A percentile compares a stretch with the other conserved stretches of the same genome.
These are phyloP conservation scores for Festucalex cinctus DNA, from an alignment of 2,113 vertebrate species.

Conservation along the genomic window DNA sequence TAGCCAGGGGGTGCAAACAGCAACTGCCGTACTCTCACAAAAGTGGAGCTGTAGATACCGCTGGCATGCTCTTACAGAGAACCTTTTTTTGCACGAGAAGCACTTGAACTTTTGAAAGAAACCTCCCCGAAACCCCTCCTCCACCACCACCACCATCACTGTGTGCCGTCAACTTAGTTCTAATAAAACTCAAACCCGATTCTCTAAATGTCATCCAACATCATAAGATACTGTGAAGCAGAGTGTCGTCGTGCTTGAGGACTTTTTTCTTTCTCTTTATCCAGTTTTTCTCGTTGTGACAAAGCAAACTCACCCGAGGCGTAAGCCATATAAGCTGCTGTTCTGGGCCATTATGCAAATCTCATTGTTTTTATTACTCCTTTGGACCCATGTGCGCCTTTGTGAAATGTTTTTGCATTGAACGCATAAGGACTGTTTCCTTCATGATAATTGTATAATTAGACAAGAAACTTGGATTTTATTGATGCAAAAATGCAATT, in stretches of 20 bases:
- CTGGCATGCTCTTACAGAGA: not conserved
- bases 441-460: not conserved
- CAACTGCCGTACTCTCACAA: not conserved
- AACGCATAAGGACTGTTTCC: not conserved
- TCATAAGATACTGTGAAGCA: conserved; percentile 38
- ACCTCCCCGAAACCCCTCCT: conserved; percentile 35
- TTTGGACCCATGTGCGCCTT: conserved; percentile 6
- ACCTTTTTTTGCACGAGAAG: conserved; percentile 29
- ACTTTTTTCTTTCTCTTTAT: conserved; percentile 37
- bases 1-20: not conserved
- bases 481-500: not conserved
- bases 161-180: conserved; percentile 43
- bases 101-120: conserved; percentile 59
- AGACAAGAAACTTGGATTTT: not conserved
- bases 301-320: conserved; percentile 22
- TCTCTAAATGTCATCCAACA: conserved; percentile 58
- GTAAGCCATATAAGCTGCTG: conserved; percentile 21
- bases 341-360: conserved; percentile 33
- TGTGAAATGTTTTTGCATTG: not conserved
- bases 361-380: conserved; percentile 13
- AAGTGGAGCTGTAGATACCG: not conserved
- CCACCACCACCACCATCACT: conserved; percentile 19
- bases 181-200: conserved; percentile 49
- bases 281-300: conserved; percentile 9
- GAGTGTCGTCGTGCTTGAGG: conserved; percentile 12